phyloP scores from a whole-genome alignment of 2,113 vertebrate genomes.

The Cyphomyrus discorhynchus region DNA sequence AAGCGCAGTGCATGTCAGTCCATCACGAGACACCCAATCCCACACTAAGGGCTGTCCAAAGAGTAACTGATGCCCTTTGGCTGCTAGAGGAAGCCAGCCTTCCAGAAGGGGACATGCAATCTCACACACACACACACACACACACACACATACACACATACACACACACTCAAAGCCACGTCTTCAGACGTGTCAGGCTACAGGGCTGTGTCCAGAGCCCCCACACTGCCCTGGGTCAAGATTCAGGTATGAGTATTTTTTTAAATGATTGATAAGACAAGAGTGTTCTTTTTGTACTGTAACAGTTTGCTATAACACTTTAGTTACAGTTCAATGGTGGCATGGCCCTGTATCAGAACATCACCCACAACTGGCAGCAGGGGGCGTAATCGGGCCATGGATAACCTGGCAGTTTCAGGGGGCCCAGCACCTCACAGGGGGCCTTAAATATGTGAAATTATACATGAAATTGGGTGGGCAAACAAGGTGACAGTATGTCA shows the following conservation, averaged over 20 bases:
- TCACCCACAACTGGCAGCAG: not conserved
- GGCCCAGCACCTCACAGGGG: not conserved
- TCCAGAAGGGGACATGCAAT: not conserved
- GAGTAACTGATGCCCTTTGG: not conserved
- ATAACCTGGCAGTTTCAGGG: not conserved
- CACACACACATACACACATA: not conserved
- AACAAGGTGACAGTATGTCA: too few species aligned
- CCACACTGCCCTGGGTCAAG: not conserved
- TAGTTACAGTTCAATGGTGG: not conserved
- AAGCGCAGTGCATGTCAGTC: not conserved
- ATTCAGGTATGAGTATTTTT: not conserved
- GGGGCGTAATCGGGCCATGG: too few species aligned
- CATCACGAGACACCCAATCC: not conserved
- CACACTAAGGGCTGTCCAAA: not conserved
- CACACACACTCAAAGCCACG: not conserved
- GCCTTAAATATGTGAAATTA: not conserved
- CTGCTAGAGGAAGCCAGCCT: not conserved
- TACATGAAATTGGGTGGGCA: not conserved
- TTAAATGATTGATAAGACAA: not conserved
- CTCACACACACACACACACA: not conserved
- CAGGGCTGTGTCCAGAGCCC: not conserved
- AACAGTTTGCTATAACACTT: not conserved
- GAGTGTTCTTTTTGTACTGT: not conserved
- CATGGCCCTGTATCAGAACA: too few species aligned
- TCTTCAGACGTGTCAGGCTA: not conserved